Base-by-base conservation (phyloP, 2,888 invertebrate species). In the Sialis lutaria region DNA sequence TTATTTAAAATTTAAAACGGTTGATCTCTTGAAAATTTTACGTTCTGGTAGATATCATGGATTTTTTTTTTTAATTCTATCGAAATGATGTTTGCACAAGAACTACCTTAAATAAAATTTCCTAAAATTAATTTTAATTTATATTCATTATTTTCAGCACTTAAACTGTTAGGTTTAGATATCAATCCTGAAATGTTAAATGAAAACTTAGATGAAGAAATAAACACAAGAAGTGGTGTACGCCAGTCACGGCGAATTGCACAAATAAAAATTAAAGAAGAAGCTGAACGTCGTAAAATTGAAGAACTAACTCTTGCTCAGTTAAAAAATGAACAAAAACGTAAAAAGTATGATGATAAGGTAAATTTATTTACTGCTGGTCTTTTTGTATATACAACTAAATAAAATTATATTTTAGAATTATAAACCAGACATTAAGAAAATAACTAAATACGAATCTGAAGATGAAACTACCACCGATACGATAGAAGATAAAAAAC, bases 221-320 rank as follows among this genome's bases (percentile, higher is more conserved):
- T 9, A 0, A 66, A 68, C 1, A 61, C 71, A 10, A 74, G 75
- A 0, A 61, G 72, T 31, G 75, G 75, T 1, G 81, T 88, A 5
- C 67, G 91, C 6, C 84, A 86, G 57, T 88, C 88, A 2, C 70
- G 90, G 1, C 71, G 92, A 50, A 86, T 92, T 54, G 91, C 90
- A 0, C 88, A 88, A 62, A 72, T 87, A 57, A 86, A 89, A 62
- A 87, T 90, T 49, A 82, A 79, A 53, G 89, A 90, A 58, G 87
- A 89, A 60, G 85, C 85, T 0, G 85, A 89, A 50, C 65, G 83
- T 1, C 67, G 83, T 8, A 76, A 81, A 51, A 62, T 78, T 45
- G 86, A 88, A 56, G 87, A 86, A 55, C 75, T 82, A n/a, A 73
- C 81, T 0, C 57, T 83, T 41, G 68, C 74, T 3, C 76, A 79